Conservation (phyloP, 1,140 invertebrate genomes). For the Panagrolaimus sp. region DNA sequence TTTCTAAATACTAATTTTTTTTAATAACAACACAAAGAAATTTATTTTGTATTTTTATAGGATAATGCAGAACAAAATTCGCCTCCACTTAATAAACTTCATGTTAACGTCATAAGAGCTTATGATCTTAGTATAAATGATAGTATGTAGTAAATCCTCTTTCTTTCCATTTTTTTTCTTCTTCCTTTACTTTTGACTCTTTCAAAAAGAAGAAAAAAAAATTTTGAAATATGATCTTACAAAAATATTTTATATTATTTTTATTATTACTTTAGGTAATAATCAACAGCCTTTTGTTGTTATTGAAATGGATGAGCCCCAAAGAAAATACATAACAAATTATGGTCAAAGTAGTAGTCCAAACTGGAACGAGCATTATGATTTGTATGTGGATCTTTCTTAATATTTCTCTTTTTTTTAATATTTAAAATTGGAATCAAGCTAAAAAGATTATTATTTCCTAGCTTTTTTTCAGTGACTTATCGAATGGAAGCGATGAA, state of each 20-base stretch:
- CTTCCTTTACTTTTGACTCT: not conserved
- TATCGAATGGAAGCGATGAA: conserved; percentile 14
- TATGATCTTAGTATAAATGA: conserved; percentile 12
- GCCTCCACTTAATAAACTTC: not conserved
- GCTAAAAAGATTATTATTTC: not conserved
- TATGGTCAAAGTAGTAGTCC: conserved; percentile 10
- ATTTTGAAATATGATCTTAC: conserved; percentile 1
- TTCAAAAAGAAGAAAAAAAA: conserved; percentile 9
- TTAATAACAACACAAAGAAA: conserved; percentile 1
- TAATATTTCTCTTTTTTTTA: too few species aligned
- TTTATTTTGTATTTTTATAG: conserved; percentile 4
- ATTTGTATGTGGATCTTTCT: not conserved
- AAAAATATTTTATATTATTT: too few species aligned
- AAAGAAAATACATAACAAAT: not conserved
- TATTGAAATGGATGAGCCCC: conserved; percentile 3
- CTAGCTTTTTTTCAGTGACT: conserved; percentile 12
- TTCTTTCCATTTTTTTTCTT: too few species aligned
- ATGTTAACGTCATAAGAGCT: conserved; percentile 1
- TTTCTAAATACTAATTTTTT: not conserved
- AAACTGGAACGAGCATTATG: conserved; percentile 13
- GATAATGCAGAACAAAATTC: conserved; percentile 16
- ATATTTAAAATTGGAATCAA: too few species aligned
- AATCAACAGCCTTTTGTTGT: conserved; percentile 12
- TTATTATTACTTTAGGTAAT: not conserved
- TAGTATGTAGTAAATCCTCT: not conserved